These are phyloP conservation scores for Parapsyche elsis DNA, from an alignment of 1,140 invertebrate species.

Conservation along the genomic window DNA sequence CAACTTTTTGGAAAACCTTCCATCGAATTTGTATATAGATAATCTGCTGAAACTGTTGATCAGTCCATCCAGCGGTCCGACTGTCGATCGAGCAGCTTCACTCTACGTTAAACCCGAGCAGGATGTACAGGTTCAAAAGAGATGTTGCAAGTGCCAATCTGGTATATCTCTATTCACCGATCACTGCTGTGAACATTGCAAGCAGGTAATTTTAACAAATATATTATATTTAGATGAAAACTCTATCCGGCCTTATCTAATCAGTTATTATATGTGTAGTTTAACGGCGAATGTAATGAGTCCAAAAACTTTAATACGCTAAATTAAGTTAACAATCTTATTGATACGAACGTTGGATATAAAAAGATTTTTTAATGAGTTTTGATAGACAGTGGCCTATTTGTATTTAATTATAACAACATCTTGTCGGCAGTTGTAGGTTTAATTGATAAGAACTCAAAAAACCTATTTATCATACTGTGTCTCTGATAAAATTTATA, in stretches of 20 bases:
- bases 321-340: no score
- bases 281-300: no score
- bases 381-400: no score
- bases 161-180: slow-evolving; percentile 62
- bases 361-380: no score
- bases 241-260: not conserved
- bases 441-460: no score
- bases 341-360: no score
- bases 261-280: no score
- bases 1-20: slow-evolving; percentile 65
- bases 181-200: slow-evolving; percentile 68
- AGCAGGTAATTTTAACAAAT: slow-evolving; percentile 62
- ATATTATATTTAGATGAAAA: not conserved
- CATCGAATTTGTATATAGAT: slow-evolving; percentile 71
- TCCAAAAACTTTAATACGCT: no score
- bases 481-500: no score
- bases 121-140: slow-evolving; percentile 56
- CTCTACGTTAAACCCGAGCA: slow-evolving; percentile 57
- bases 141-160: slow-evolving; percentile 65
- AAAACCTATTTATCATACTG: no score
- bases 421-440: no score
- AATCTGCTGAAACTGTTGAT: slow-evolving; percentile 65
- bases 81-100: slow-evolving; percentile 49
- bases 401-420: no score
- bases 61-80: not conserved